A percentile compares a stretch with the other conserved stretches of the same genome.
Conservation (phyloP, 2,888 invertebrate species). For the Ctena decussata region DNA sequence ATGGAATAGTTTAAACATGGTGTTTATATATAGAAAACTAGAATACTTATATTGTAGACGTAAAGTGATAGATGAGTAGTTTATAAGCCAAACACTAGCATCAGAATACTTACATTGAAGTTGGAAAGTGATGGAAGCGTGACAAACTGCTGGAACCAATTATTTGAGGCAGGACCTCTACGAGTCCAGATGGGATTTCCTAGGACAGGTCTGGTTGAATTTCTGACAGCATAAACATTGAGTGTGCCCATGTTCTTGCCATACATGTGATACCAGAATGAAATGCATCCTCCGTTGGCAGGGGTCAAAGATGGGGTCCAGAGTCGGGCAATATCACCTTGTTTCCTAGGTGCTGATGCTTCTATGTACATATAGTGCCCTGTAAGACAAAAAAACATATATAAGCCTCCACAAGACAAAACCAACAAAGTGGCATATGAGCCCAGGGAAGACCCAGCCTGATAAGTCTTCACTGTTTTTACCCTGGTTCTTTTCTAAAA, state of each 20-base stretch:
- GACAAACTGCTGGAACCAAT: constrained; percentile 78
- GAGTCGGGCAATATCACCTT: constrained; percentile 85
- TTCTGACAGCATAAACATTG: constrained; percentile 68
- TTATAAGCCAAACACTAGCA: no score
- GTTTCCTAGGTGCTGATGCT: constrained; percentile 88
- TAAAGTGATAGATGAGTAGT: no score
- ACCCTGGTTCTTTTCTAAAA: no score
- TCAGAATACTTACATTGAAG: constrained; percentile 73
- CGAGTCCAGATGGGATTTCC: constrained; percentile 73
- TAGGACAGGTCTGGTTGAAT: constrained; percentile 61
- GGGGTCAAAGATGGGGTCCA: constrained; percentile 59
- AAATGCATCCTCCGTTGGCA: constrained; percentile 75
- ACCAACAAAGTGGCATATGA: no score
- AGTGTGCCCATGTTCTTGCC: constrained; percentile 82
- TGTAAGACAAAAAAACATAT: constrained; percentile 25
- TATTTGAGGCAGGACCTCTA: constrained; percentile 78
- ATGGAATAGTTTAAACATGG: no score
- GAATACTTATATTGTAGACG: no score
- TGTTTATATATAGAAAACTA: no score
- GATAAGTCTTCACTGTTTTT: no score
- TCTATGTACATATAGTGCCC: constrained; percentile 89
- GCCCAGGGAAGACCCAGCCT: no score
- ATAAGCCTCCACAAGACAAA: no score
- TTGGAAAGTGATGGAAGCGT: constrained; percentile 62
- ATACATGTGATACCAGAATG: constrained; percentile 85